Conservation (phyloP, 2,888 invertebrate genomes). For the Cataglyphis albicans region DNA sequence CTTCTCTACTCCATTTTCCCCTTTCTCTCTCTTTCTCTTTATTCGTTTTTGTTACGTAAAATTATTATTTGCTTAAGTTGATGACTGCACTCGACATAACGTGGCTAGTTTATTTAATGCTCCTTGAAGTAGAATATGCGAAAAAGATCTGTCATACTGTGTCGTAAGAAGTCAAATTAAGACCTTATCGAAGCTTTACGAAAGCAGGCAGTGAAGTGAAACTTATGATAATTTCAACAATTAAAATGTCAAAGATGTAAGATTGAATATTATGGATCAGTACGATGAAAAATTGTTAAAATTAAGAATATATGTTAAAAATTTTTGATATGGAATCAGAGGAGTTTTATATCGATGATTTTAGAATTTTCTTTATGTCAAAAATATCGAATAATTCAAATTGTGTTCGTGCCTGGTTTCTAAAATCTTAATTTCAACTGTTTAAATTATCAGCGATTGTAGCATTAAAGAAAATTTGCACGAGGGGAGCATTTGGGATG, state of each 20-base stretch:
- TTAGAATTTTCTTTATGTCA: background rate
- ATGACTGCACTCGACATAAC: background rate
- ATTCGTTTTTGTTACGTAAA: conserved; percentile 7
- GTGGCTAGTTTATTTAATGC: conserved; percentile 17
- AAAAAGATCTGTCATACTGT: conserved; percentile 3
- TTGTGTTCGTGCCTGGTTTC: background rate
- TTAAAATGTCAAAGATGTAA: background rate
- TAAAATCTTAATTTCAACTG: background rate
- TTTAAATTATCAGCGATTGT: background rate
- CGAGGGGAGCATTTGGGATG: conserved; percentile 37
- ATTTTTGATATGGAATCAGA: background rate
- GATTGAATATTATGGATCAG: background rate
- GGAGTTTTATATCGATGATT: background rate
- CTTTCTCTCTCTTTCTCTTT: background rate
- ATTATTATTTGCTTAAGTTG: conserved; percentile 34
- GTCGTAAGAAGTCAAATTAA: background rate
- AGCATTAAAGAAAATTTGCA: conserved; percentile 17
- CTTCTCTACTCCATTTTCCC: background rate
- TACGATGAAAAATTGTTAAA: background rate
- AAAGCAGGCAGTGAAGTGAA: background rate
- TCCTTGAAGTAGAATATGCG: background rate
- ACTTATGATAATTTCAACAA: background rate
- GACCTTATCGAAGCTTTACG: background rate
- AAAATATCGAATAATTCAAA: background rate
- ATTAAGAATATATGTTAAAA: background rate